Base-by-base conservation (phyloP, 2,113 vertebrate species). In the Guaruba guarouba region DNA sequence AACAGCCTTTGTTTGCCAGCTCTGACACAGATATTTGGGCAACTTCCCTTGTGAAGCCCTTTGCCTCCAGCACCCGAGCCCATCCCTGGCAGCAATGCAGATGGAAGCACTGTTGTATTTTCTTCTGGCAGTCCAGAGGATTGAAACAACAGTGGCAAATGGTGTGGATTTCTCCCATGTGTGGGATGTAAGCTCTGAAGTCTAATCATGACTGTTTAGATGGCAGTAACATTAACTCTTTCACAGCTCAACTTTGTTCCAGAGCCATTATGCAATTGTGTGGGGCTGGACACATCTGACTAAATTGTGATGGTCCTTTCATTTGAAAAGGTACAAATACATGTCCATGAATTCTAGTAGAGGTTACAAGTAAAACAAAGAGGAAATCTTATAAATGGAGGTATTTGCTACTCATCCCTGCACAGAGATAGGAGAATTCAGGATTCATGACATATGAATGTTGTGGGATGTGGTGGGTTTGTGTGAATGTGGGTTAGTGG, bases 401-500 rank as follows among this genome's bases (percentile, higher is more conserved):
- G 41, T 13, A 25, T 78, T 71, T 2, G 2, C 31, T 46, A 13
- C 57, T 76, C 37, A 11, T 18, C 29, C 27, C 10, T 27, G 20
- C 16, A 35, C 43, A 33, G 52, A 71, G 49, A 29, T 3, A 8
- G 23, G 41, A 35, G 71, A 35, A 92, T 17, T 66, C 39, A 19
- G 25, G 44, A 84, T 15, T 43, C 27, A 12, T 49, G 39, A 13
- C 0, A 2, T 17, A 39, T 35, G 29, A 43, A 11, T n/a, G n/a
- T 7, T 4, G 1, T 10, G 52, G 46, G n/a, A 33, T 2, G 1
- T 0, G 2, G 16, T 44, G 33, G 43, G 18, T 18, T 74, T 68
- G 48, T 25, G 33, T 25, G 28, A 11, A 5, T 1, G 7, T 18
- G 66, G 25, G 10, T 31, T 31, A 17, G 25, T 4, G 8, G n/a